Base-by-base conservation (phyloP, 2,113 vertebrate genomes). In the Hyperoodon ampullatus region DNA sequence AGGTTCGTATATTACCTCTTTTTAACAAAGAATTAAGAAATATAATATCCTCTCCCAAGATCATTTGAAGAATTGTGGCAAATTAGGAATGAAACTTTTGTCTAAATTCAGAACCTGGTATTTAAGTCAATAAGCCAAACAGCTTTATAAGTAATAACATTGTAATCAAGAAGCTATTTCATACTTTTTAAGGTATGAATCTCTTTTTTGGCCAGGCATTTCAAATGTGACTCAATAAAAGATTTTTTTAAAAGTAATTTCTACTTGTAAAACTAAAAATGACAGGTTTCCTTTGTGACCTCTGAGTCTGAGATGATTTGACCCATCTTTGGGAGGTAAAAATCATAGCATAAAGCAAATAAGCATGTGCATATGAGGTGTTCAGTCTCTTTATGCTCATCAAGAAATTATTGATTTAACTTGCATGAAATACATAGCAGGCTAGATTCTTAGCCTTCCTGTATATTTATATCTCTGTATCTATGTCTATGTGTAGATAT, bases 161-260 rank as follows among this genome's bases (percentile, higher is more conserved):
- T 75, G 53, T 16, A 80, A 80, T 71, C 58, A 89, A 82, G 55
- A 68, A 86, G 23, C 65, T 75, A 53, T 30, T 94, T 95, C 85
- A 92, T 23, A 96, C 42, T 90, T 97, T 97, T 94, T 47, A 93
- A 87, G 47, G 24, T 88, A 39, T 92, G 24, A 68, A 3, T 95
- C 11, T 92, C 19, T 93, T 88, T 78, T 88, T 81, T 92, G 82
- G 65, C 50, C 42, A 96, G 90, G 47, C 71, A 70, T 96, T 96
- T 96, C 33, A 80, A 94, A 88, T 95, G 16, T 90, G 77, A 91
- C 75, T 93, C 90, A 75, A 90, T 95, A 91, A 88, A 94, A 96
- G 11, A 35, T 80, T 90, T 95, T 95, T 83, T 0, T 11, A 88
- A 80, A 90, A 74, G 65, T 93, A 60, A 77, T 93, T 95, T 93